Conservation (phyloP, 1,140 invertebrate genomes). For the Aphaenogaster floridana region DNA sequence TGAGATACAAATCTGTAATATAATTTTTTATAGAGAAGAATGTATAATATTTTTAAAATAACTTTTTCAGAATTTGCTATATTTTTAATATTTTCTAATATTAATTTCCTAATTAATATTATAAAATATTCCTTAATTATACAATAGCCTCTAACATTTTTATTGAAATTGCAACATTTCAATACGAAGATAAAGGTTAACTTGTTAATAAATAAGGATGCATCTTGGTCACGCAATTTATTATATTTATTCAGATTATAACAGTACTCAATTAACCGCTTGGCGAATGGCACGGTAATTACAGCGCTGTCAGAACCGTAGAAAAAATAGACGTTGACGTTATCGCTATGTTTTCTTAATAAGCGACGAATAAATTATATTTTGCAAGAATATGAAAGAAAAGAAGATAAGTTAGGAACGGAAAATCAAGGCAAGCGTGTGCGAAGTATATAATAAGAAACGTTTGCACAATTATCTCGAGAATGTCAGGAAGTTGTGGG, state of each 20-base stretch:
- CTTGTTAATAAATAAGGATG: not conserved
- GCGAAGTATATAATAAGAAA: conserved; percentile 12
- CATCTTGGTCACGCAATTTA: conserved; percentile 46
- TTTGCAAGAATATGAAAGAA: conserved; percentile 6
- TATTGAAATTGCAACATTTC: not conserved
- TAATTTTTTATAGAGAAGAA: not conserved
- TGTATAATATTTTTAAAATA: conserved; percentile 22
- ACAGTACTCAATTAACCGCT: conserved; percentile 65
- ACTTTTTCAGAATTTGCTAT: conserved; percentile 14
- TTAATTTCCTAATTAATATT: too few relatives aligned
- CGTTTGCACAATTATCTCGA: conserved; percentile 9
- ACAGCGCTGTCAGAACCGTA: conserved; percentile 44
- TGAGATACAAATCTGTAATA: not conserved
- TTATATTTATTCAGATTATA: conserved; percentile 64
- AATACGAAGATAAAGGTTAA: not conserved
- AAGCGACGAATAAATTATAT: conserved; percentile 72
- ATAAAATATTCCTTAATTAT: not conserved
- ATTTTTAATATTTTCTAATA: not conserved
- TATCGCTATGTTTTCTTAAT: conserved; percentile 45
- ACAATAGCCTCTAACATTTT: not conserved
- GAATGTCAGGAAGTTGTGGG: conserved; percentile 13
- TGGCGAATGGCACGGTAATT: conserved; percentile 69
- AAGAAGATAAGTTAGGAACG: conserved; percentile 51
- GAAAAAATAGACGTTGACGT: not conserved
- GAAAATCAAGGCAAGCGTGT: conserved; percentile 57